These are phyloP conservation scores for Nesoenas mayeri DNA, from an alignment of 2,113 vertebrate species.

Conservation along the genomic window DNA sequence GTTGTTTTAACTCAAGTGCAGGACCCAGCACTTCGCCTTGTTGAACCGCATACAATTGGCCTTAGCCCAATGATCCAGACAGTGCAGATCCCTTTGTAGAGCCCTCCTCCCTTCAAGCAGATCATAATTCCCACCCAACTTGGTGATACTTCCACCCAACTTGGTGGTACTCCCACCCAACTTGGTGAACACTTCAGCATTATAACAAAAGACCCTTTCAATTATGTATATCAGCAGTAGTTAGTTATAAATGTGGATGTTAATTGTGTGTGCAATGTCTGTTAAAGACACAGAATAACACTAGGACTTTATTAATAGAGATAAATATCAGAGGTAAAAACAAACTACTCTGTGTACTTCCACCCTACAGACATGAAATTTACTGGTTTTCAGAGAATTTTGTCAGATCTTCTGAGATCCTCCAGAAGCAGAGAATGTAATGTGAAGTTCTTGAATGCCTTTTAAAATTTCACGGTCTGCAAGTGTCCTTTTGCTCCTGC, in stretches of 20 bases:
- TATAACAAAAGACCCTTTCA: not conserved
- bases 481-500: fast-evolving
- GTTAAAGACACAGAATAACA: not conserved
- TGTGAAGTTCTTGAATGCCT: not conserved
- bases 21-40: no score
- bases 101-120: no score
- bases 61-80: no score
- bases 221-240: not conserved
- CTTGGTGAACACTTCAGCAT: no score
- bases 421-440: not conserved
- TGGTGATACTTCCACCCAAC: no score
- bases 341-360: not conserved
- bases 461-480: not conserved
- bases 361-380: not conserved
- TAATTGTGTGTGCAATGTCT: not conserved
- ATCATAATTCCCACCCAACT: no score
- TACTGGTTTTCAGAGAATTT: not conserved
- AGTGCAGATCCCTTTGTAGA: no score
- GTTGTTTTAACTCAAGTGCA: no score
- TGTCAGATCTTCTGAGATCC: not conserved
- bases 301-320: not conserved
- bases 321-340: not conserved
- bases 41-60: no score
- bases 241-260: not conserved
- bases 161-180: no score